Evolutionary conservation across 2,797 vertebrate species (phyloP), one percentile per base, ranked within the genome.

Genomic region (Chanos chanos): DNA sequence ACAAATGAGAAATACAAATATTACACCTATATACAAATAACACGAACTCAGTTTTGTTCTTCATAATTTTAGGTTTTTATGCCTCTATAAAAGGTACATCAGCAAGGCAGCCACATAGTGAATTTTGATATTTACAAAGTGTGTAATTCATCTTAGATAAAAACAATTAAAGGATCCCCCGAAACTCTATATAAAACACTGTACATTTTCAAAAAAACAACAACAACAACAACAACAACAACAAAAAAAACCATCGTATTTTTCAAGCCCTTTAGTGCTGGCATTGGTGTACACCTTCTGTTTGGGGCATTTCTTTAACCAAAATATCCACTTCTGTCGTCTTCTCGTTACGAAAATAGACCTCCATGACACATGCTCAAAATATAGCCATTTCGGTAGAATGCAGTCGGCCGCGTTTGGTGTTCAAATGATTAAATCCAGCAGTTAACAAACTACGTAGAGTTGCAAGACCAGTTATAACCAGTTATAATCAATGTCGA

Each of bases 71-170:
- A 86, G 12, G 33, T 85, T 92, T 89, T 92, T 90, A 93, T 60
- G 79, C 88, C 87, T 89, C 89, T 91, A 92, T 92, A 92, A 93
- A 94, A 92, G 91, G 89, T 92, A 92, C 92, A 92, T 90, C 74
- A 87, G 90, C 90, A 92, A 96, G 93, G 94, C 94, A 92, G 84
- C 84, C 85, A 86, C 90, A 90, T 93, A 94, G 93, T 91, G 88
- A 75, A 71, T 92, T 93, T 90, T 90, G 86, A 94, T 92, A 93
- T 87, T 90, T 93, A 92, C 80, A 90, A 84, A 61, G 86, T 92
- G 86, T 89, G 94, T 94, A 94, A 89, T 93, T 90, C 90, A 86
- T 93, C 88, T 94, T 81, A 81, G 88, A 91, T 87, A 92, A 90
- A n/a, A 85, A 86, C 87, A 89, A 85, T 92, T 91, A 86, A 77